Evolutionary conservation across 2,888 invertebrate genomes (phyloP), one percentile per base, ranked within the genome.

Genomic region (Sepioteuthis lessoniana): DNA sequence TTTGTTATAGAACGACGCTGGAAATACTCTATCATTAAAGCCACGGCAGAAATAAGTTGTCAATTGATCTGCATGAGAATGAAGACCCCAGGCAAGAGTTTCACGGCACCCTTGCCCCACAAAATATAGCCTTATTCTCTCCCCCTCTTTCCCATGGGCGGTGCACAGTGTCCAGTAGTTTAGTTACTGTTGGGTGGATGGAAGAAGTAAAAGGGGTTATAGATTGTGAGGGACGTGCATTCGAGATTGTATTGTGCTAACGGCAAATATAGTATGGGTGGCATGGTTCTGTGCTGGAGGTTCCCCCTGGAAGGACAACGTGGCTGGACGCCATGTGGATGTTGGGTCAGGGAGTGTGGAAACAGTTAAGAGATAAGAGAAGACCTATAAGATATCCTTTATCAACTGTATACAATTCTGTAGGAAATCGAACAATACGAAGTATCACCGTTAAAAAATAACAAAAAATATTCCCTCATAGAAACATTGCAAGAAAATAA

Each of bases 1-100:
- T 76, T 35, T n/a, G n/a, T 35, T 16, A 13, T 13, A 16, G n/a
- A 76, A 76, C 16, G 76, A 76, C 16, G 76, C 19, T 76, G 76
- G 76, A 76, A 16, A 76, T 76, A 76, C 76, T 76, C 76, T 76
- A 76, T 76, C n/a, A 76, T 76, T 76, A 76, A 76, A 76, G n/a
- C 76, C n/a, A 76, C 76, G 76, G 19, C 2, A 76, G 76, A 76
- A 76, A 76, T 76, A 76, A 35, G 76, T 35, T 76, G 76, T 76
- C n/a, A 76, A 76, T 76, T 76, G 76, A 76, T 76, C 76, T 76
- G 76, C 76, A n/a, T 16, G n/a, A 10, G 76, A 3, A 76, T 76
- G 76, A 76, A 76, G 76, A 76, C 76, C 76, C n/a, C n/a, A 19
- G 76, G 76, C 76, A 76, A 76, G 76, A 10, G n/a, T 76, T 76